Percentiles rank a stretch among this genome's conserved stretches.
These are phyloP conservation scores for Plectrocnemia conspersa DNA, from an alignment of 1,140 invertebrate species.

Conservation along the genomic window DNA sequence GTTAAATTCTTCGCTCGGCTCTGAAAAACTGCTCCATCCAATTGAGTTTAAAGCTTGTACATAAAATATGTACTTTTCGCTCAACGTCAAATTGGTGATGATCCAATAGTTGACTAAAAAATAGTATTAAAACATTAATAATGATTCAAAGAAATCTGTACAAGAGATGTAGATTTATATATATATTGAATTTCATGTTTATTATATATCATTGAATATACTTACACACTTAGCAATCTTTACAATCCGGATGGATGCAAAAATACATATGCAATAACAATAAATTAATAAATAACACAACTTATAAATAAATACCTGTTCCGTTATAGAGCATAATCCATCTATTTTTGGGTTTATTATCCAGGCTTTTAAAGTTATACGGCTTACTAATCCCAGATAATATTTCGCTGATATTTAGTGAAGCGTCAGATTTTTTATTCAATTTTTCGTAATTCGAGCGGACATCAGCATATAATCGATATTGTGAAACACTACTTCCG, in stretches of 20 bases:
- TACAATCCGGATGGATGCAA: background rate
- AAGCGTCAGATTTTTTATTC: background rate
- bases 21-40: conserved; percentile 70
- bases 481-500: conserved; percentile 23
- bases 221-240: no score
- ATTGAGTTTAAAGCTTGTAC: conserved; percentile 73
- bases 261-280: background rate
- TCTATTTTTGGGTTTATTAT: conserved; percentile 35
- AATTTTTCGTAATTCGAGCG: conserved; percentile 9
- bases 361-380: no score
- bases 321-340: conserved; percentile 79
- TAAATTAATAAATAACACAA: conserved; percentile 1
- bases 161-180: no score
- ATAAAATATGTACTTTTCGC: conserved; percentile 64
- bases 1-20: conserved; percentile 50
- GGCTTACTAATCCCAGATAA: no score
- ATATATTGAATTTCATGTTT: no score
- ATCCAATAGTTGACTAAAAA: conserved; percentile 70
- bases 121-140: background rate
- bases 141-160: no score
- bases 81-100: conserved; percentile 62
- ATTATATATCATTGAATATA: no score
- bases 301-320: conserved; percentile 51
- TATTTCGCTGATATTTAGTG: no score
- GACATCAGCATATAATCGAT: conserved; percentile 24